Evolutionary conservation across 2,113 vertebrate genomes (phyloP), one percentile per base, ranked within the genome.

Genomic region (Marmota flaviventris): DNA sequence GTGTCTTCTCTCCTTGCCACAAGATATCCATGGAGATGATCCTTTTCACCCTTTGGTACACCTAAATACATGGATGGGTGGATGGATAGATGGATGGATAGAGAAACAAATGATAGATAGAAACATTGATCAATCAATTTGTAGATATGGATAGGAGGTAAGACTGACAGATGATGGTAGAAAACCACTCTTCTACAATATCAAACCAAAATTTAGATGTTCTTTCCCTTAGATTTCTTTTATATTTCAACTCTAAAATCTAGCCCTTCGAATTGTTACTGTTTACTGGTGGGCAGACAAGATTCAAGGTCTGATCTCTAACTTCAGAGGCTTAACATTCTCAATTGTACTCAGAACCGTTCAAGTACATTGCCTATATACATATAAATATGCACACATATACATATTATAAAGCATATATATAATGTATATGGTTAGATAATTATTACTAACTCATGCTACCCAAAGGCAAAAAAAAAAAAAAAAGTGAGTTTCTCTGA

Each of bases 381-480:
- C 9, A 45, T 56, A 69, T 18, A 42, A 48, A 22, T 20, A 25
- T 69, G 37, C 25, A 69, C 27, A n/a, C 16, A 42, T 37, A 29
- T 56, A 39, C 13, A 85, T 48, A 67, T 45, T 12, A 18, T 32
- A 25, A 39, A 45, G 1, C 5, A 61, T 29, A n/a, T 29, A 18
- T 34, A 58, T 32, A 79, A 11, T 13, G 32, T 70, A 48, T 58
- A 8, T 91, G 0, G 56, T 22, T 58, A 58, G 18, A 58, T 8
- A 58, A 6, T 63, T 93, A 2, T 63, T 95, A 86, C 76, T 89
- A 67, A 88, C 24, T 91, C 51, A 10, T 45, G 92, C 93, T 76
- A 61, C 39, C 12, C 9, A 73, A 95, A 91, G 7, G 39, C 34
- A n/a, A 84, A 86, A 42, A 58, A 53, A n/a, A 84, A n/a, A 86